Evolutionary conservation across 2,888 invertebrate species (phyloP).

Genomic region (Cristatella mucedo): DNA sequence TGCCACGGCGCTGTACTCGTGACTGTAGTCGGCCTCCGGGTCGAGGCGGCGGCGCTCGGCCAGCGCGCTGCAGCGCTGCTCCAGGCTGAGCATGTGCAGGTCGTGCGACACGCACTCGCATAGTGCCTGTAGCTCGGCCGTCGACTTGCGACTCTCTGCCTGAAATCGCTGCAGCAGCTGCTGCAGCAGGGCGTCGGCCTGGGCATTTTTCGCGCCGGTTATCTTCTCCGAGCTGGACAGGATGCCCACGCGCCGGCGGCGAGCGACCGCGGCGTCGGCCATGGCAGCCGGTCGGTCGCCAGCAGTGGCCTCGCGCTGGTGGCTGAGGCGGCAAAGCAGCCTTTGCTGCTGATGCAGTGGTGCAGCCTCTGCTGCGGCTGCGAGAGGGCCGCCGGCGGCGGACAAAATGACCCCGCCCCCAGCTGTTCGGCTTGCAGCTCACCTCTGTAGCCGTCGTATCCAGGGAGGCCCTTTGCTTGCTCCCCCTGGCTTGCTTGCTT

Average conservation of each 20-base stretch:
- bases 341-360: too few species aligned
- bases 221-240: slow-evolving; percentile 18
- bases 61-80: slow-evolving; percentile 21
- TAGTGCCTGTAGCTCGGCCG: too few species aligned
- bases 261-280: background rate
- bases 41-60: slow-evolving; percentile 20
- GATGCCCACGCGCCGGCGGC: slow-evolving; percentile 1
- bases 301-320: slow-evolving; percentile 14
- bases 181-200: slow-evolving; percentile 18
- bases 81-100: slow-evolving; percentile 24
- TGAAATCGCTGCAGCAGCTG: slow-evolving; percentile 3
- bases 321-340: too few species aligned
- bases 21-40: slow-evolving; percentile 22
- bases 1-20: slow-evolving; percentile 19
- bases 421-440: too few species aligned
- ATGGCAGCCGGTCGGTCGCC: slow-evolving; percentile 14
- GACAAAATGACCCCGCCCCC: too few species aligned
- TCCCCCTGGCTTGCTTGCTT: too few species aligned
- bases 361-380: too few species aligned
- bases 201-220: slow-evolving; percentile 27
- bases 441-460: too few species aligned
- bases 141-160: too few species aligned
- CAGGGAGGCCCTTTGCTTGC: too few species aligned
- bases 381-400: too few species aligned
- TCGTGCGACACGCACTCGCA: too few species aligned